Evolutionary conservation across 2,888 invertebrate species (phyloP).

Genomic region (Dryobotodes eremita): DNA sequence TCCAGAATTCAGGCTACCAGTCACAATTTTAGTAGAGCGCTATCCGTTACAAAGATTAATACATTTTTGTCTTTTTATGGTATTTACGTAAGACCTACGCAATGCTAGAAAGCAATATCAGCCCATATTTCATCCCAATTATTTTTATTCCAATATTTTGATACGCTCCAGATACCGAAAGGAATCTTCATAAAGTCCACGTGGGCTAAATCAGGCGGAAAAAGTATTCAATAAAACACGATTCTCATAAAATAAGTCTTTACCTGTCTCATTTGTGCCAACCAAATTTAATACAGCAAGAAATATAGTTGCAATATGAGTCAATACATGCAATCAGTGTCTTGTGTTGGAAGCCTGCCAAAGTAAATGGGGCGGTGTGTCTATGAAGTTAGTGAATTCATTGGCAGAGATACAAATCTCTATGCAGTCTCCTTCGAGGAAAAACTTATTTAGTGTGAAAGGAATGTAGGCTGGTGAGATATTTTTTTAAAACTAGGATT

Average conservation of each 20-base stretch:
- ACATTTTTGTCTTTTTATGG: not conserved
- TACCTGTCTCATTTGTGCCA: slow-evolving; percentile 67
- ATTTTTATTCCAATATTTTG: slow-evolving; percentile 20
- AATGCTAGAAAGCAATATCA: not conserved
- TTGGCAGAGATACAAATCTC: slow-evolving; percentile 81
- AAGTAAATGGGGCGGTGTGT: slow-evolving; percentile 72
- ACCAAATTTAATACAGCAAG: slow-evolving; percentile 76
- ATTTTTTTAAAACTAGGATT: not conserved
- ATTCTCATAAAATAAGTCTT: slow-evolving; percentile 54
- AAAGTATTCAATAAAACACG: slow-evolving; percentile 55
- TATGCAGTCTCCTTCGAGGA: slow-evolving; percentile 42
- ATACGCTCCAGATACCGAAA: slow-evolving; percentile 1
- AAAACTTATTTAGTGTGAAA: slow-evolving; percentile 33
- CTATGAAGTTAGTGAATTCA: slow-evolving; percentile 81
- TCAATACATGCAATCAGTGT: slow-evolving; percentile 83
- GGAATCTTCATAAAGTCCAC: slow-evolving; percentile 37
- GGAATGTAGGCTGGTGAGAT: not conserved
- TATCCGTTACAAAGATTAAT: no score
- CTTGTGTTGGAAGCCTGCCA: slow-evolving; percentile 79
- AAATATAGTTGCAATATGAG: slow-evolving; percentile 81
- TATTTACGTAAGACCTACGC: not conserved
- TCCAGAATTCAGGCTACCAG: not conserved
- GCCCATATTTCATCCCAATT: no score
- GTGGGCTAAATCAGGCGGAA: slow-evolving; percentile 4
- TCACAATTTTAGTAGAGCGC: not conserved